Percentiles rank a stretch among this genome's conserved stretches.
Evolutionary conservation across 2,888 invertebrate species (phyloP).

Genomic region (Leptothorax acervorum): DNA sequence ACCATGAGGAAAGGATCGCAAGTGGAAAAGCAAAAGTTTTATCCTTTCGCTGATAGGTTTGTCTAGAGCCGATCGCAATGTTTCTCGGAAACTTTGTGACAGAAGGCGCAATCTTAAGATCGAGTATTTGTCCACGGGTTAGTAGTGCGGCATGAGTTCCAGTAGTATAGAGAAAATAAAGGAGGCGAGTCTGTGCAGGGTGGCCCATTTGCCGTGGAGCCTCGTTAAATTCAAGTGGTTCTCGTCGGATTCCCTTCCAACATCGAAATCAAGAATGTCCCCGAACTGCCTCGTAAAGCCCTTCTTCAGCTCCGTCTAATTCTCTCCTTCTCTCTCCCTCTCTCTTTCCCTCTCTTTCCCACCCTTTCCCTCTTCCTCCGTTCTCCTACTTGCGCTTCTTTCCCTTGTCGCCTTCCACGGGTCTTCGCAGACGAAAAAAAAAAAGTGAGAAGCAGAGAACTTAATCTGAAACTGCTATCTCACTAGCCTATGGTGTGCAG

Average conservation of each 20-base stretch:
- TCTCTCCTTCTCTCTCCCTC: slow-evolving; percentile 46
- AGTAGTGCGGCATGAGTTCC: slow-evolving; percentile 62
- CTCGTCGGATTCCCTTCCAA: slow-evolving; percentile 77
- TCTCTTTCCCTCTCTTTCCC: background rate
- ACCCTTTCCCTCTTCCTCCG: background rate
- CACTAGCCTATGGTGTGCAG: slow-evolving; percentile 60
- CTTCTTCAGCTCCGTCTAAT: slow-evolving; percentile 55
- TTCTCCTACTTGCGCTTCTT: slow-evolving; percentile 58
- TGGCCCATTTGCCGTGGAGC: slow-evolving; percentile 79
- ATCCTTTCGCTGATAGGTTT: slow-evolving; percentile 18
- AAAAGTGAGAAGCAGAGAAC: slow-evolving; percentile 68
- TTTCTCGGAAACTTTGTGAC: slow-evolving; percentile 47
- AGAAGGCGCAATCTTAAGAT: slow-evolving; percentile 56
- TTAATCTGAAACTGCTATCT: slow-evolving; percentile 74
- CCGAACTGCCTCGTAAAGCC: slow-evolving; percentile 82
- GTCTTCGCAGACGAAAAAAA: slow-evolving; percentile 64
- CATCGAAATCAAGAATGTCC: slow-evolving; percentile 83
- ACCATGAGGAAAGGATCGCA: background rate
- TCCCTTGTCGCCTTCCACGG: slow-evolving; percentile 59
- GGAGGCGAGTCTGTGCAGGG: slow-evolving; percentile 75
- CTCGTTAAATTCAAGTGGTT: slow-evolving; percentile 82
- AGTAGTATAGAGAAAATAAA: slow-evolving; percentile 65
- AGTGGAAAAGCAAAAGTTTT: slow-evolving; percentile 18
- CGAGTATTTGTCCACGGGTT: slow-evolving; percentile 62
- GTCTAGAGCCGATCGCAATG: slow-evolving; percentile 28